A percentile compares a stretch with the other conserved stretches of the same genome.
These are phyloP conservation scores for Akabosia matsudoensis DNA, from an alignment of 1,140 invertebrate species.

Conservation along the genomic window DNA sequence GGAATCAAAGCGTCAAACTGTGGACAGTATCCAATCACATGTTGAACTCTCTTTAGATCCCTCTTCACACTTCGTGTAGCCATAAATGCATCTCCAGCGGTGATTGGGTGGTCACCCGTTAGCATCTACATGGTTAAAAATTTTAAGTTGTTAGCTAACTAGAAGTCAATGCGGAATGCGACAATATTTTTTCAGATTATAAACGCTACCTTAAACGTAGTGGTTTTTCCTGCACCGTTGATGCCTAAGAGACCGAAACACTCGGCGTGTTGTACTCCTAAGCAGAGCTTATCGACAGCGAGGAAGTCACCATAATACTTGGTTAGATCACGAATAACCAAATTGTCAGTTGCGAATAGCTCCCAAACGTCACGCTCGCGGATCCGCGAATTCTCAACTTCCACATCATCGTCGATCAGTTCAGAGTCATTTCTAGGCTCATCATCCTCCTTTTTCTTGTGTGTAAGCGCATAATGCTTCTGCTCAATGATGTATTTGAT, in stretches of 20 bases:
- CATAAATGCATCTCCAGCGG: slow-evolving; percentile 61
- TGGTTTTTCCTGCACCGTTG: slow-evolving; percentile 66
- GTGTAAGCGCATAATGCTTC: no score
- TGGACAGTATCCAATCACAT: slow-evolving; percentile 72
- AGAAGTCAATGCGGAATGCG: not conserved
- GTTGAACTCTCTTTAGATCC: slow-evolving; percentile 54
- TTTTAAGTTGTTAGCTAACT: slow-evolving; percentile 67
- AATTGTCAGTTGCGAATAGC: no score
- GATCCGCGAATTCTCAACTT: no score
- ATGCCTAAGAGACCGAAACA: slow-evolving; percentile 87
- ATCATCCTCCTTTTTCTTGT: no score
- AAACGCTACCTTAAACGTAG: not conserved
- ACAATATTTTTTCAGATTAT: not conserved
- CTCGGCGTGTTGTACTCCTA: slow-evolving; percentile 58
- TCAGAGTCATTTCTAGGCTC: no score
- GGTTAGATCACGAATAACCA: no score
- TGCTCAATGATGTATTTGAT: slow-evolving; percentile 10
- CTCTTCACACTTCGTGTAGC: slow-evolving; percentile 53
- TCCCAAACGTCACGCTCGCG: no score
- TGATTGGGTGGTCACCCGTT: slow-evolving; percentile 69
- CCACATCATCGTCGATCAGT: no score
- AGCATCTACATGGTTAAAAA: slow-evolving; percentile 85
- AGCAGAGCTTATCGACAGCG: slow-evolving; percentile 54
- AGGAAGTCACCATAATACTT: no score
- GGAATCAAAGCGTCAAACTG: slow-evolving; percentile 78